Base-by-base conservation (phyloP, 2,888 invertebrate genomes). In the Cantharis nigra region DNA sequence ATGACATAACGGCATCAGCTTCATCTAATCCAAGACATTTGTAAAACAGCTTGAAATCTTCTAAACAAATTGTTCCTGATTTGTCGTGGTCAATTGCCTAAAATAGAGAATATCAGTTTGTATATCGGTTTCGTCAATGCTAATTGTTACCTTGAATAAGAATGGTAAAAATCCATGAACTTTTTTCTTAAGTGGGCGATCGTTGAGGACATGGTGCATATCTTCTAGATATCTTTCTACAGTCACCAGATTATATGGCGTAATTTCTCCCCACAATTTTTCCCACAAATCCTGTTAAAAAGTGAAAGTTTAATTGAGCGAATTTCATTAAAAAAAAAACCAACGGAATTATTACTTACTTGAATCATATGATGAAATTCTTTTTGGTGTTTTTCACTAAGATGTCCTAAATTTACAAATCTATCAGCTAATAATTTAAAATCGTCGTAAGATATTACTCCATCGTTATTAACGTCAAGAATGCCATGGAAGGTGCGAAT, bases 401-500 rank as follows among this genome's bases (percentile, higher is more conserved):
- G 89, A 85, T 96, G 94, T 0, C 96, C 96, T 79, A 96, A 89
- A 79, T 93, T 91, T 76, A 92, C 92, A 88, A 96, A 96, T 84
- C 95, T 90, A 81, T 94, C 92, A 0, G 92, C 92, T 82, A 96
- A 89, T 69, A 96, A 90, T 85, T 91, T 90, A 88, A 95, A 95
- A 87, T 96, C 96, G 84, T 95, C 95, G 87, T 91, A 95, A 0
- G 95, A 95, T 84, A 96, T 92, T 80, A 96, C 93, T 0, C 96
- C 96, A 83, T 96, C 96, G 86, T 95, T 95, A 89, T 96, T 96
- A 0, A 96, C 92, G 86, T 96, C 96, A 81, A 96, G 89, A 78
- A 96, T 93, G 82, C 92, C 93, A 89, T 96, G 96, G 74, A 96
- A 91, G 0, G 96, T 96, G 33, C 95, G 92, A 93, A 96, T 96